Evolutionary conservation across 2,113 vertebrate genomes (phyloP), one percentile per base, ranked within the genome.

Genomic region (Trichechus manatus): DNA sequence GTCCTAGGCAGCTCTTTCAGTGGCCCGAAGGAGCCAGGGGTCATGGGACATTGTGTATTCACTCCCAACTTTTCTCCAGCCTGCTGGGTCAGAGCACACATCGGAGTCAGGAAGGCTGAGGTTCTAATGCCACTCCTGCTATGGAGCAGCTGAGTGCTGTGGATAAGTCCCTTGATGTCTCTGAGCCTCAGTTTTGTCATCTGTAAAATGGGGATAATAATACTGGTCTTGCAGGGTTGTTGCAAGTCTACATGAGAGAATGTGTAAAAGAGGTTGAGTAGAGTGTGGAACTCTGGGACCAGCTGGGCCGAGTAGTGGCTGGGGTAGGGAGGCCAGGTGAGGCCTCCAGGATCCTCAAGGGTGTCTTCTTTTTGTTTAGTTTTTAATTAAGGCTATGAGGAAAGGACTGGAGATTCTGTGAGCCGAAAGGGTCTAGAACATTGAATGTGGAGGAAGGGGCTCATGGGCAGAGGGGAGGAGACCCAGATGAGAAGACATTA

Each of bases 1-100:
- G 79, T 89, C n/a, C 85, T 31, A 53, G 59, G 42, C 31, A 56
- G 44, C 20, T 10, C 36, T 23, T 9, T 42, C 70, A 20, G 47
- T 0, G 5, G 83, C 89, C 42, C 78, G 23, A 75, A 82, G 39
- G 33, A 59, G 53, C 27, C n/a, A 44, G 20, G 29, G 53, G 44
- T 86, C 53, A 29, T 0, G 27, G 68, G 47, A 86, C 59, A 33
- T 44, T 29, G 66, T 42, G 9, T 10, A 14, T 3, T 47, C 13
- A 6, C 17, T 33, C 13, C 0, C 0, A 7, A 66, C 25, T n/a
- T 33, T 5, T 31, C 17, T 36, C 17, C 19, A 72, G 29, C 23
- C 33, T 75, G 63, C 91, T 5, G 68, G 79, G 29, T 63, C 47
- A n/a, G 42, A 75, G 33, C 22, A 77, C 33, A 36, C 22, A 23